Base-by-base conservation (phyloP, 2,113 vertebrate species). In the Xiphorhynchus elegans region DNA sequence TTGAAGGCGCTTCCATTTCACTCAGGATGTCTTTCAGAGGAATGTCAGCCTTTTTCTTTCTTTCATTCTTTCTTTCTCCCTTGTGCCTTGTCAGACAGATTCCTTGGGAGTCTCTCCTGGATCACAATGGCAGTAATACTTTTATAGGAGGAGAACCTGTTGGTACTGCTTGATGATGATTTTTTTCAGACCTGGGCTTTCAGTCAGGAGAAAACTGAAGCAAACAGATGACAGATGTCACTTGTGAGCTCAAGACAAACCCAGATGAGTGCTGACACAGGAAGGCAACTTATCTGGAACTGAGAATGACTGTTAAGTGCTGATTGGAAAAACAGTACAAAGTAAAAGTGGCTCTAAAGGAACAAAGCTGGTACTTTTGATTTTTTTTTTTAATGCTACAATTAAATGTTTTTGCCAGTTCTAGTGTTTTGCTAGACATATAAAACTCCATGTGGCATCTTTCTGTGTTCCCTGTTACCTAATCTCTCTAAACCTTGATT, bases 191-290 rank as follows among this genome's bases (percentile, higher is more conserved):
- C 60, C 40, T 79, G 53, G 28, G 7, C 12, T 84, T 87, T 50
- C 44, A 58, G 40, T 67, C 37, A 37, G 64, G 52, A 52, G 42
- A 80, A 53, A 44, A 33, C 6, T 13, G 25, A 53, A 87, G 53
- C 29, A 58, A 81, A 56, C 16, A 64, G 67, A 47, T 67, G 24
- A 42, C 49, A 35, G 55, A 55, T 55, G 67, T 69, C 21, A 21
- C 23, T 95, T 67, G 26, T 70, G 80, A 74, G 56, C 28, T 92
- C 40, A 53, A 11, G 84, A 68, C 28, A 91, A 94, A 68, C 33
- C 18, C 20, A 67, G 29, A 66, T 73, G 28, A 70, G 9, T 25
- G 50, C 47, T 95, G 47, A 21, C 60, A 75, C 42, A 37, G 58
- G 37, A 85, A 68, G 13, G 39, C 56, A 81, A 3, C 9, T 74